Evolutionary conservation across 2,888 invertebrate species (phyloP).

Genomic region (Tetheella fluctuosa): DNA sequence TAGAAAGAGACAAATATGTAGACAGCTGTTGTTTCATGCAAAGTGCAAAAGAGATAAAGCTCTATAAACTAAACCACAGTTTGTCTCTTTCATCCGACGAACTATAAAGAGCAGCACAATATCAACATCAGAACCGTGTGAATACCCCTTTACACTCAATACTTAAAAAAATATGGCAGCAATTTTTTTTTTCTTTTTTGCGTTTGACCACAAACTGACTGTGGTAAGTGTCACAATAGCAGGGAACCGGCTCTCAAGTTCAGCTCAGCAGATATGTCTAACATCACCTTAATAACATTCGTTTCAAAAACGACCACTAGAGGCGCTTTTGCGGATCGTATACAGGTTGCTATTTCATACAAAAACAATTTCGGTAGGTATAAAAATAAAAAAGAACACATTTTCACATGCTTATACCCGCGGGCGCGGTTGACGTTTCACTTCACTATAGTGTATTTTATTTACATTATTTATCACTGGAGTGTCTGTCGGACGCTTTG

Average conservation of each 20-base stretch:
- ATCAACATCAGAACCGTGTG: not conserved
- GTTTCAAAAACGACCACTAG: not conserved
- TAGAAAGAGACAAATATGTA: no score
- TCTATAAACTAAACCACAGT: no score
- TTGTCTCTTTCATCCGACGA: not conserved
- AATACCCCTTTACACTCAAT: no score
- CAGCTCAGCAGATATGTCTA: no score
- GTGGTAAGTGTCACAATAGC: no score
- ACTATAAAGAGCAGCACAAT: not conserved
- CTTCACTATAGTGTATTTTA: not conserved
- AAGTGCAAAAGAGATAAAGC: no score
- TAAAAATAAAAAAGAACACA: not conserved
- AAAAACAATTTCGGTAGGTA: not conserved
- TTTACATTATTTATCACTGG: not conserved
- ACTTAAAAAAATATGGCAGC: not conserved
- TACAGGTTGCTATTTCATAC: not conserved
- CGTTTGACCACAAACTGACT: no score
- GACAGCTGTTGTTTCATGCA: no score
- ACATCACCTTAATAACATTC: no score
- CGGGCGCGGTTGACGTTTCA: not conserved
- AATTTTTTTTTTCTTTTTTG: not conserved
- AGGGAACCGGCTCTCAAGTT: no score
- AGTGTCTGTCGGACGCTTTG: not conserved
- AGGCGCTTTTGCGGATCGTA: not conserved
- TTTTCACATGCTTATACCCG: not conserved